phyloP scores from a whole-genome alignment of 2,888 invertebrate species.

The Sipha maydis region DNA sequence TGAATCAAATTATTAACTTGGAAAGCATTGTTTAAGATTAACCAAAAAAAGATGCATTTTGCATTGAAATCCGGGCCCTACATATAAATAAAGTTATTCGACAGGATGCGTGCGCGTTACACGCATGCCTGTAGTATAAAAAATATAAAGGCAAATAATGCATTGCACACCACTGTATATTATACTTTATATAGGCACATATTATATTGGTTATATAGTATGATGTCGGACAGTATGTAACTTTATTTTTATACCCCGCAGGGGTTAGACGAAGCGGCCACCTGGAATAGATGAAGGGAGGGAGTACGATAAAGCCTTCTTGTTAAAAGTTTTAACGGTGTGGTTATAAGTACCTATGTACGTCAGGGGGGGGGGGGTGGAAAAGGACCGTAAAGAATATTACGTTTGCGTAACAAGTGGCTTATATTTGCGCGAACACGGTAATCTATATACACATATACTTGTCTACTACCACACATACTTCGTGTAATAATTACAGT shows the following conservation, averaged over 20 bases:
- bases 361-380: neutral
- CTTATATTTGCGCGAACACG: neutral
- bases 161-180: neutral
- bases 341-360: no score
- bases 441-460: neutral
- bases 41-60: no score
- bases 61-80: no score
- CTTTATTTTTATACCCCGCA: neutral
- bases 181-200: neutral
- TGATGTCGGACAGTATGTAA: neutral
- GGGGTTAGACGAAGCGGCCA: neutral
- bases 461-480: neutral
- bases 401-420: constrained; percentile 20
- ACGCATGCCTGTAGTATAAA: no score
- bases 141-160: no score
- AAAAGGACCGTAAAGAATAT: neutral
- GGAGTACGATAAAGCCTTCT: neutral
- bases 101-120: neutral
- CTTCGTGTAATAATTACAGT: neutral
- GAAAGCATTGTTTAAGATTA: no score
- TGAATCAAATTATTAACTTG: no score
- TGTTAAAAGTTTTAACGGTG: constrained; percentile 19
- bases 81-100: neutral
- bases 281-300: neutral
- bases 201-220: neutral